These are phyloP conservation scores for Campoplex capitator DNA, from an alignment of 2,888 invertebrate species.

Conservation along the genomic window DNA sequence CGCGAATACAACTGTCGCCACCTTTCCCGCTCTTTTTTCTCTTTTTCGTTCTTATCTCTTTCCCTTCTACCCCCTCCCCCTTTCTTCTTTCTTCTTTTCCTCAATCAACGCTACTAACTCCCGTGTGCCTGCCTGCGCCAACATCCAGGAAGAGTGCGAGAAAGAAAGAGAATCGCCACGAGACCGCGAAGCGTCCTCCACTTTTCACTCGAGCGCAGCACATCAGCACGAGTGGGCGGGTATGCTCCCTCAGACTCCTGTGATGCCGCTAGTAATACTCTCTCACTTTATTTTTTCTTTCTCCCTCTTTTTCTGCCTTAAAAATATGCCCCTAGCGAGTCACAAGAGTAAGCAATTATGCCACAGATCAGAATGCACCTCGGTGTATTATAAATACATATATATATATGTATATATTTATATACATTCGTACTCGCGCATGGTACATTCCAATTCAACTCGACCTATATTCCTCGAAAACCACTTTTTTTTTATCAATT, in stretches of 20 bases:
- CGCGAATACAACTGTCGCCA: slow-evolving; percentile 60
- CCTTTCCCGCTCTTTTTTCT: slow-evolving; percentile 48
- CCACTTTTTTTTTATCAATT: background rate
- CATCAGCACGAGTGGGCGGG: slow-evolving; percentile 67
- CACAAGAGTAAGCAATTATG: slow-evolving; percentile 61
- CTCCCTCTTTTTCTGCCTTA: slow-evolving; percentile 35
- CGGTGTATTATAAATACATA: slow-evolving; percentile 15
- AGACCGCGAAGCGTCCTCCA: slow-evolving; percentile 65
- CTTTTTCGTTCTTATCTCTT: slow-evolving; percentile 23
- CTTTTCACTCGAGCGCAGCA: slow-evolving; percentile 65
- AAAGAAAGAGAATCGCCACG: slow-evolving; percentile 54
- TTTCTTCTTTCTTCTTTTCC: slow-evolving; percentile 59
- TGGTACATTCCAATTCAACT: slow-evolving; percentile 8
- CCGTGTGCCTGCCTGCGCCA: slow-evolving; percentile 45
- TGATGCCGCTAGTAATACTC: slow-evolving; percentile 56
- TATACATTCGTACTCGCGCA: background rate
- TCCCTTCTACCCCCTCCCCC: slow-evolving; percentile 2
- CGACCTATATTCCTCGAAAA: background rate
- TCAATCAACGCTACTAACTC: slow-evolving; percentile 61
- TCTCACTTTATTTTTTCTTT: slow-evolving; percentile 32
- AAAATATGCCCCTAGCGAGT: slow-evolving; percentile 53
- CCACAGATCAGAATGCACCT: slow-evolving; percentile 49
- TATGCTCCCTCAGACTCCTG: slow-evolving; percentile 49
- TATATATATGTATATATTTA: background rate
- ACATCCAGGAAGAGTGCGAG: slow-evolving; percentile 23